Evolutionary conservation across 23 tunicate genomes (phyloP).

Genomic region (Oikopleura albicans): DNA sequence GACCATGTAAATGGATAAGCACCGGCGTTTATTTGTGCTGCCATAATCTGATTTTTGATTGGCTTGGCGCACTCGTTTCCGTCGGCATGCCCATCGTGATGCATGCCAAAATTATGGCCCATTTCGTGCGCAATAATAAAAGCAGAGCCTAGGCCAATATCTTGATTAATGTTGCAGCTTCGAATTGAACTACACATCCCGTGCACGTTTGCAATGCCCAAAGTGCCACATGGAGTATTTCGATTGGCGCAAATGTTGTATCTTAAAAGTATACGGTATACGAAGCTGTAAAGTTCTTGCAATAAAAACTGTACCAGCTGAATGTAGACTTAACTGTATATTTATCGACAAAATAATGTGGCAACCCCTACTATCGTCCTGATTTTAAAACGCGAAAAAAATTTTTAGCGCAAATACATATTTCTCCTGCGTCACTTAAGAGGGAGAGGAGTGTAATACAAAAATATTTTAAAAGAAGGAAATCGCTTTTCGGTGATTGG

Average conservation of each 20-base stretch:
- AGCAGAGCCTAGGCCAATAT: conserved; percentile 65
- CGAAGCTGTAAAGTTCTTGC: no score
- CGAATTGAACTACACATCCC: conserved; percentile 68
- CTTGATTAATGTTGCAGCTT: conserved; percentile 91
- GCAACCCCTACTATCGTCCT: no score
- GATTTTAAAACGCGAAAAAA: no score
- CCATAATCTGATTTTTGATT: conserved; percentile 67
- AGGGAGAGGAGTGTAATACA: no score
- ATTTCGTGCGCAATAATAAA: conserved; percentile 90
- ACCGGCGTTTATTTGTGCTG: conserved; percentile 37
- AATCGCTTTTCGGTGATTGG: no score
- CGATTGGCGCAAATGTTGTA: conserved; percentile 40
- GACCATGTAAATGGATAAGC: conserved; percentile 84
- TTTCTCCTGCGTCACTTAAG: no score
- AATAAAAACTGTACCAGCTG: no score
- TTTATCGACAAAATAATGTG: no score
- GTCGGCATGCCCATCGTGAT: conserved; percentile 50
- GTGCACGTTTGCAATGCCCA: conserved; percentile 55
- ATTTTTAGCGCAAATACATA: no score
- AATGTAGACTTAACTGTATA: no score
- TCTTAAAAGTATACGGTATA: no score
- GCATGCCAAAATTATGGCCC: conserved; percentile 96
- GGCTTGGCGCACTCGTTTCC: conserved; percentile 10
- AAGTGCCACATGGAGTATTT: conserved; percentile 55
- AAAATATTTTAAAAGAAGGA: no score